Conservation (phyloP, 2,113 vertebrate species). For the Sphyrna mokarran region DNA sequence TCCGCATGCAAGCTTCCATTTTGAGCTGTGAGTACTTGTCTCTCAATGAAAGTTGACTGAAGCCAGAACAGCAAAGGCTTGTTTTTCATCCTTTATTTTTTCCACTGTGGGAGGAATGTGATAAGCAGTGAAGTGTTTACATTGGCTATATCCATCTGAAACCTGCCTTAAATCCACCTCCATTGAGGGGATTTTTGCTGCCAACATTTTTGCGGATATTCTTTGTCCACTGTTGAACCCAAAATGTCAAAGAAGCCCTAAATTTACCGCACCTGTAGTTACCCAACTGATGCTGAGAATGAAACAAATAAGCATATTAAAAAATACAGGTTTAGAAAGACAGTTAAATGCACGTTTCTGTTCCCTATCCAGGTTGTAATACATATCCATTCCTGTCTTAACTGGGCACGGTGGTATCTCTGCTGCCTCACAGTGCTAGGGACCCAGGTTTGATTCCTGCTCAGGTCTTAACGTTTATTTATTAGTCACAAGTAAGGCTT, state of each 20-base stretch:
- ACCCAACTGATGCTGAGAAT: not conserved
- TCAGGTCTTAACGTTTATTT: too few species aligned
- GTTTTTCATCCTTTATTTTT: not conserved
- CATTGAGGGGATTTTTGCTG: not conserved
- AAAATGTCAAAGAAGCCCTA: not conserved
- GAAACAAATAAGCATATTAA: not conserved
- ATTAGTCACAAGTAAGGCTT: too few species aligned
- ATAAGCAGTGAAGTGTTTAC: conserved; percentile 15
- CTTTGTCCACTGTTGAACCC: not conserved
- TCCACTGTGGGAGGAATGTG: not conserved
- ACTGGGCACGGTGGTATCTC: too few species aligned
- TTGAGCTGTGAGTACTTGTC: not conserved
- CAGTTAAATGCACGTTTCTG: not conserved
- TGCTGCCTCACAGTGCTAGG: too few species aligned
- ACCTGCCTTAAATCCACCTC: not conserved
- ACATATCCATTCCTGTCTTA: not conserved
- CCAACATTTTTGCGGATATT: not conserved
- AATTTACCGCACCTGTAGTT: not conserved
- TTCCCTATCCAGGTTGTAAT: not conserved
- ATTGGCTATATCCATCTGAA: not conserved
- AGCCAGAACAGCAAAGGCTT: not conserved
- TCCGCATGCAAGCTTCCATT: not conserved
- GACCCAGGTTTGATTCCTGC: too few species aligned
- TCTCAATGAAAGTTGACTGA: not conserved
- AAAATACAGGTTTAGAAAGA: not conserved